Base-by-base conservation (phyloP, 2,888 invertebrate genomes). In the Troides helena region DNA sequence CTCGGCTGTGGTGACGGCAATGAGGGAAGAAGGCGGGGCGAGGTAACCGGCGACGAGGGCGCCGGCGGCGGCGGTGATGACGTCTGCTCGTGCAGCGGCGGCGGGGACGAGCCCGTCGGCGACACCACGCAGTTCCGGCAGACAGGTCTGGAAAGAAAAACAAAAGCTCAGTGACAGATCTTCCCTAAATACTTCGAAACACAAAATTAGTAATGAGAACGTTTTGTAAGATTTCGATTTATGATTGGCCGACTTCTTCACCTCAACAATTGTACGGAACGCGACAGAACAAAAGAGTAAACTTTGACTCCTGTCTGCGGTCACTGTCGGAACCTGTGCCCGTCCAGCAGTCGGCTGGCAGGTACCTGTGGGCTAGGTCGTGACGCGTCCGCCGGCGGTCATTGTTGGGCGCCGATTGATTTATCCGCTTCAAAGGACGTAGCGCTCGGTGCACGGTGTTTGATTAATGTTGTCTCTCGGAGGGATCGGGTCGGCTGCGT, bases 121-220 rank as follows among this genome's bases (percentile, higher is more conserved):
- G 93, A 92, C 50, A 94, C 92, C 87, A 96, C 96, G 93, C 96
- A 97, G 93, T 96, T 96, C 72, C 96, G 94, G 92, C 96, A 97
- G 83, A 97, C 96, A 78, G 97, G 96, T 84, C 97, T 97, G 94
- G 78, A 85, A 88, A 83, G 73, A 80, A 76, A 23, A 39, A 39
- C 39, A 39, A 39, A 39, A 8, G 39, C 39, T 39, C 39, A 39
- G 8, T 10, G 8, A 39, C 10, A 39, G 8, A 39, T 39, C 10
- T 39, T 10, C 10, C 1, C 39, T 10, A 10, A 39, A 39, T 10
- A 39, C 39, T 7, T 7, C 39, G 39, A 39, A 39, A 10, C 7
- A 39, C 39, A 39, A 8, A 10, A 39, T 39, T 39, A 39, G 8
- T 1, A 10, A 10, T 39, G 8, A 39, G 39, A 10, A 10, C 30